Base-by-base conservation (phyloP, 1,140 invertebrate genomes). In the Matsumurasca onukii region DNA sequence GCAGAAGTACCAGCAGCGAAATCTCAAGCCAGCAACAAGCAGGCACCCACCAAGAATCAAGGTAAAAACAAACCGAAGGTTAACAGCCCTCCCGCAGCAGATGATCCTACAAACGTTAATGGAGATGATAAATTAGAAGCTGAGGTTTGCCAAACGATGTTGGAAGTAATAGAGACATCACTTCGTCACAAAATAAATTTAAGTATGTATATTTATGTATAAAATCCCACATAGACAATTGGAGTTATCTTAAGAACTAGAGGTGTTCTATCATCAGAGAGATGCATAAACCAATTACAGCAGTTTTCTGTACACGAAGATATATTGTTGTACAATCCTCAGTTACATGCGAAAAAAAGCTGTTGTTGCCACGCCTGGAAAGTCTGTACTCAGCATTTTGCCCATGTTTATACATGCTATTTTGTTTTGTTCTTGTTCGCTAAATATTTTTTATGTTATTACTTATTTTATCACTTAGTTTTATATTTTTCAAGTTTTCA, bases 131-230 rank as follows among this genome's bases (percentile, higher is more conserved):
- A n/a, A n/a, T n/a, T n/a, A n/a, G n/a, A n/a, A n/a, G n/a, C n/a
- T n/a, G n/a, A n/a, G n/a, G n/a, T n/a, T n/a, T n/a, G n/a, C n/a
- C n/a, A n/a, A n/a, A n/a, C n/a, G n/a, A n/a, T 51, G n/a, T 17
- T 51, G 49, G 49, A 51, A 3, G n/a, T 12, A 20, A 20, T 51
- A 51, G 49, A 51, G n/a, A 51, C 49, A 20, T 20, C 5, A 20
- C n/a, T 51, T 22, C 49, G 49, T 22, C 49, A 51, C n/a, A 51
- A 51, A 20, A 17, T 51, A 20, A 51, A 17, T 20, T 51, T 51
- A 51, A 51, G 49, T 51, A 51, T 51, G 49, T 51, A 51, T 51
- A 3, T 45, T n/a, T 45, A n/a, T 12, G n/a, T 45, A 45, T 45
- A 45, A 45, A 45, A 45, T 12, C n/a, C 9, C 39, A 45, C n/a